Evolutionary conservation across 1,140 invertebrate genomes (phyloP), one percentile per base, ranked within the genome.

Genomic region (Diachasmimorpha longicaudata): DNA sequence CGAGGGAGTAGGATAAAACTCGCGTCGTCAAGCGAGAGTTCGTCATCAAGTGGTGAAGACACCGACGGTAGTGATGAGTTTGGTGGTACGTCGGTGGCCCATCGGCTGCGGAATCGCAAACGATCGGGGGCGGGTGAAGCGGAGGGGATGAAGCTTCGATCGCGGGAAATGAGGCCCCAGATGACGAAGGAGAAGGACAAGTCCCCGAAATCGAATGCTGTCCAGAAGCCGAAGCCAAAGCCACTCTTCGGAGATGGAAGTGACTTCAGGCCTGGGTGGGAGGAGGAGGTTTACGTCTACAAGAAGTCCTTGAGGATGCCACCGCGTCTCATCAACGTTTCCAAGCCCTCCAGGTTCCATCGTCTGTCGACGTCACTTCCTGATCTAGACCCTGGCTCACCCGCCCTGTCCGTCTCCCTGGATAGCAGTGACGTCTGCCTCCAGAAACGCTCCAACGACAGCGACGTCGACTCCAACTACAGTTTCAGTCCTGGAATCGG

Each of bases 241-340:
- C 90, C 92, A 2, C 87, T 90, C 16, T 94, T 94, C 82, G 93
- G 93, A 0, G 93, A 94, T 84, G 92, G 93, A n/a, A 93, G 93
- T 52, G 92, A 93, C 80, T 94, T 94, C 80, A 90, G 91, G 78
- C 93, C 93, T 0, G 93, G 94, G 0, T 95, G 94, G 94, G 93
- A 95, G 86, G 93, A 94, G 80, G 94, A 95, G 81, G 90, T 95
- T 23, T 95, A 94, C 79, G 92, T 91, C 77, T 96, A 94, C 79
- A 96, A 96, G 85, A 91, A 93, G 78, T 95, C 94, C 0, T 85
- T 96, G 1, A 90, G 95, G 71, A 95, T 96, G 91, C 95, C 95
- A 2, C 87, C 93, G 13, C 91, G 92, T 76, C 86, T 96, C 44
- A 96, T 96, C 73, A 94, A 93, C 6, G 93, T 96, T 8, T 92